Conservation (phyloP, 2,888 invertebrate genomes). For the Teleiodes luculella region DNA sequence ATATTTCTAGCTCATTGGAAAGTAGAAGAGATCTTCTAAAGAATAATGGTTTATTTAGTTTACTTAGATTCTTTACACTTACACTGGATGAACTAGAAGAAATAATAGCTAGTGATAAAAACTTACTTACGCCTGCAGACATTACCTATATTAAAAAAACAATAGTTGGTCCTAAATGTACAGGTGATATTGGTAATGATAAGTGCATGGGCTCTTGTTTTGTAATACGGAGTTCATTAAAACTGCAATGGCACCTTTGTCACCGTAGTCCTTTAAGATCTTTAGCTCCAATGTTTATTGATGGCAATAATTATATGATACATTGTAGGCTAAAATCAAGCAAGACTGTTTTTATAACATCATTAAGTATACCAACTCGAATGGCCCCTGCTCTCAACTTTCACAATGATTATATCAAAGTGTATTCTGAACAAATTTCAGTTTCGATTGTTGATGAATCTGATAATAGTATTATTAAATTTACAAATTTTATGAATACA, state of each 20-base stretch:
- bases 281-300: slow-evolving; percentile 60
- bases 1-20: slow-evolving; percentile 52
- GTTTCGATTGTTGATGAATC: slow-evolving; percentile 55
- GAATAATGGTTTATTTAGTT: slow-evolving; percentile 59
- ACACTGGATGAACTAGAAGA: slow-evolving; percentile 58
- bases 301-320: slow-evolving; percentile 50
- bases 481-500: slow-evolving; percentile 54
- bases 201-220: neutral
- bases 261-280: slow-evolving; percentile 60
- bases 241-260: slow-evolving; percentile 61
- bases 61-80: slow-evolving; percentile 65
- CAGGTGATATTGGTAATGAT: slow-evolving; percentile 15
- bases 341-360: slow-evolving; percentile 67
- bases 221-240: slow-evolving; percentile 45
- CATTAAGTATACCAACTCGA: slow-evolving; percentile 64
- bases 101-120: slow-evolving; percentile 46
- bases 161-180: slow-evolving; percentile 30
- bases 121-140: slow-evolving; percentile 56
- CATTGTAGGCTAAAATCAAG: slow-evolving; percentile 58
- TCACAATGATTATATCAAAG: slow-evolving; percentile 46
- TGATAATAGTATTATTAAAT: slow-evolving; percentile 53
- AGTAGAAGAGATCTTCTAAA: slow-evolving; percentile 64
- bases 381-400: slow-evolving; percentile 60
- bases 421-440: slow-evolving; percentile 63
- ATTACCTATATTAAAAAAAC: slow-evolving; percentile 36